Base-by-base conservation (phyloP, 2,113 vertebrate genomes). In the Trematocara stigmaticum region DNA sequence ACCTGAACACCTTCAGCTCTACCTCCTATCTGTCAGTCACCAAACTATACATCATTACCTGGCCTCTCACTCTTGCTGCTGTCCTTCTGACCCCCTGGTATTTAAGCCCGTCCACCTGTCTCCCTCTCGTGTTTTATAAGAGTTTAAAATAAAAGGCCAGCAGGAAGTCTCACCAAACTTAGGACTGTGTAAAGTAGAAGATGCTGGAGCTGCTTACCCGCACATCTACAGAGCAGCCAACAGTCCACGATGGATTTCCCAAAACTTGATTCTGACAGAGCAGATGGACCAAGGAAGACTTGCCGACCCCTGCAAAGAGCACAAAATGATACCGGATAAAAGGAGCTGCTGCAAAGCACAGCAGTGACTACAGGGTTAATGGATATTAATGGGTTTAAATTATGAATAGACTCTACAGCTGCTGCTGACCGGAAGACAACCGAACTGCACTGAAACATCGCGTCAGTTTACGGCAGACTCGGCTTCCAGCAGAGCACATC, bases 211-310 rank as follows among this genome's bases (percentile, higher is more conserved):
- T 81, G 15, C 90, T 96, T 97, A 99, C 99, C 97, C 99, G 96
- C 57, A 99, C 97, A 88, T 99, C 98, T 95, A 99, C 98, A 0
- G 99, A 99, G 85, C 99, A 99, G 87, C 99, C 99, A 42, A 99
- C 98, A 1, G 99, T 99, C 98, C 99, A 99, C 0, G 98, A 99
- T 1, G 99, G 98, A 91, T 99, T 99, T 88, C 98, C 98, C 92
- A 99, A 88, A 59, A 98, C 98, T 69, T 99, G 98, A 93, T 98
- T 99, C 57, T 99, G 98, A 92, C 99, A 99, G 0, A 99, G 84
- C 51, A 99, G 96, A 89, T 99, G 98, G 81, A 99, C 98, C 47
- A 99, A 96, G 3, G 99, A 99, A 3, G 98, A 99, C 10, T 99
- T 99, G 0, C 99, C 99, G 11, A 99, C 98, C 89, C 99, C 99